Evolutionary conservation across 2,888 invertebrate genomes (phyloP).

Genomic region (Lasioglossum calceatum): DNA sequence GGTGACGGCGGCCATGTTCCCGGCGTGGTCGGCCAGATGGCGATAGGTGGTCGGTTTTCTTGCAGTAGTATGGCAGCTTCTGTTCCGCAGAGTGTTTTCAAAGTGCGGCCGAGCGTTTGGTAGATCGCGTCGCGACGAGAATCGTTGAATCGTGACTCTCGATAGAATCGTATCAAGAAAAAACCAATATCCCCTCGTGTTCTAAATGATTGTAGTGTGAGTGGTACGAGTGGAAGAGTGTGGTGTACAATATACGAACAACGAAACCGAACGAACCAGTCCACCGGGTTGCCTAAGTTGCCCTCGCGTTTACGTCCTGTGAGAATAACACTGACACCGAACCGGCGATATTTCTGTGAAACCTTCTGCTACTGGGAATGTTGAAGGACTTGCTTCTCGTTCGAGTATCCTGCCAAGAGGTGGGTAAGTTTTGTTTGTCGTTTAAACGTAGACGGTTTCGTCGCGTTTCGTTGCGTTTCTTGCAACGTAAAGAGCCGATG

Average conservation of each 20-base stretch:
- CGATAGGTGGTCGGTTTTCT: constrained; percentile 56
- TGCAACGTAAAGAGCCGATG: not conserved
- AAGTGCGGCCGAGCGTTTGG: constrained; percentile 55
- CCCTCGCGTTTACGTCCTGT: constrained; percentile 22
- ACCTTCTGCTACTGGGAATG: constrained; percentile 81
- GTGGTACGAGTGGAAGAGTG: constrained; percentile 7
- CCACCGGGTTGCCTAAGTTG: not conserved
- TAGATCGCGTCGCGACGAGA: constrained; percentile 30
- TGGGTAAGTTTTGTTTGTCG: constrained; percentile 87
- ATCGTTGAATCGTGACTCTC: not conserved
- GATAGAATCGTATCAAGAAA: not conserved
- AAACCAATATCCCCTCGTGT: not conserved
- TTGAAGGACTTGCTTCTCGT: constrained; percentile 87
- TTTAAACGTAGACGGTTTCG: constrained; percentile 18
- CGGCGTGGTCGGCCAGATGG: constrained; percentile 59
- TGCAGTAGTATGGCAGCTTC: constrained; percentile 72
- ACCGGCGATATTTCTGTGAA: constrained; percentile 56
- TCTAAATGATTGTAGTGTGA: constrained; percentile 9
- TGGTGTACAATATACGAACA: constrained; percentile 10
- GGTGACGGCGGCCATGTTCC: not conserved
- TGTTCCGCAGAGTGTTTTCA: constrained; percentile 68
- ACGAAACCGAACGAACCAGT: constrained; percentile 8
- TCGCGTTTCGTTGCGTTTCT: not conserved
- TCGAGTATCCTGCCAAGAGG: constrained; percentile 91
- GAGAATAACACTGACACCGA: constrained; percentile 8